Percentiles rank a stretch among this genome's conserved stretches.
Conservation (phyloP, 2,888 invertebrate species). For the Rhimphoctona megacephalus region DNA sequence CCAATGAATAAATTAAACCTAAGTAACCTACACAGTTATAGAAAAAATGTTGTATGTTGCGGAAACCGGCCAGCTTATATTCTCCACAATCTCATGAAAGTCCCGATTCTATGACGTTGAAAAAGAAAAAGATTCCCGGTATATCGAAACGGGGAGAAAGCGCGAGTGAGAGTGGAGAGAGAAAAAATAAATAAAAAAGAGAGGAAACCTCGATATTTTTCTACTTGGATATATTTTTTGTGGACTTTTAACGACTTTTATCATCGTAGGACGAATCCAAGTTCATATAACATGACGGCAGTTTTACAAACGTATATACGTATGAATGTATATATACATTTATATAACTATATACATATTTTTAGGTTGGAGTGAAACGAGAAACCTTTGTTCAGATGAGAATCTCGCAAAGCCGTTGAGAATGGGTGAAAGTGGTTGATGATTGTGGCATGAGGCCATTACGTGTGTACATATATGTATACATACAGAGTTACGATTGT, state of each 20-base stretch:
- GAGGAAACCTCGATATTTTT: constrained; percentile 49
- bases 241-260: constrained; percentile 45
- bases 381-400: constrained; percentile 63
- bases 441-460: constrained; percentile 62
- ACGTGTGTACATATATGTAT: constrained; percentile 6
- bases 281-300: constrained; percentile 40
- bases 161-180: neutral
- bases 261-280: constrained; percentile 43
- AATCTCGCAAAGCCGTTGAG: constrained; percentile 60
- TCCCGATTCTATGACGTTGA: neutral
- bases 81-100: constrained; percentile 44
- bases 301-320: constrained; percentile 1
- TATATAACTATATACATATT: neutral
- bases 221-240: constrained; percentile 21
- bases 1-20: constrained; percentile 77
- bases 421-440: constrained; percentile 62
- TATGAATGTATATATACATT: neutral
- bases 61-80: constrained; percentile 42
- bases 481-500: neutral
- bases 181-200: neutral
- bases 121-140: constrained; percentile 15
- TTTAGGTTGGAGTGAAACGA: constrained; percentile 37
- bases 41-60: constrained; percentile 9
- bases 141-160: constrained; percentile 11
- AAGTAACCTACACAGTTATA: constrained; percentile 63